Conservation (phyloP, 2,113 vertebrate species). For the Menura novaehollandiae region DNA sequence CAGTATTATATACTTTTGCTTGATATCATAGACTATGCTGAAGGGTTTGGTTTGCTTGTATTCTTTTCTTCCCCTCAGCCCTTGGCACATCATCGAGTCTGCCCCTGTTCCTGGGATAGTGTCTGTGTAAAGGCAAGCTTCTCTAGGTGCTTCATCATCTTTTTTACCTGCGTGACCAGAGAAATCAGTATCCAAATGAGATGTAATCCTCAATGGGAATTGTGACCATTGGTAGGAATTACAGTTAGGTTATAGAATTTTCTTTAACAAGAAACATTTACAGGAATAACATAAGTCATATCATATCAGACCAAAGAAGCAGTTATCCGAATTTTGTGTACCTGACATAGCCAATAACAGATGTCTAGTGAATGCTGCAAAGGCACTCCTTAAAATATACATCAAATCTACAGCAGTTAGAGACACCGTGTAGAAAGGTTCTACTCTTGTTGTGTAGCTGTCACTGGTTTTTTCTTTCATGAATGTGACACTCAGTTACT, state of each 20-base stretch:
- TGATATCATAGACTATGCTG: neutral
- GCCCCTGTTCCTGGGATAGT: neutral
- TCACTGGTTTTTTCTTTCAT: neutral
- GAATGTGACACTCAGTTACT: neutral
- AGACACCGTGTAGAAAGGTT: neutral
- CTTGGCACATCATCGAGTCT: neutral
- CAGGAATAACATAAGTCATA: neutral
- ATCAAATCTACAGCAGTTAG: neutral
- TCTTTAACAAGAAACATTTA: neutral
- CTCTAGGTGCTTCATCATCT: neutral
- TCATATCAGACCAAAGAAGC: neutral
- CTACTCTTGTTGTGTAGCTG: neutral
- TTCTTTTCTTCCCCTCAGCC: neutral
- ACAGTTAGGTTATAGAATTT: neutral
- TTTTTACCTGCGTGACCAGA: neutral
- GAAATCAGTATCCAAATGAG: neutral
- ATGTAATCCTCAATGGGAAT: neutral
- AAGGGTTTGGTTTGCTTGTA: neutral
- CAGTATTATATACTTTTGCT: neutral
- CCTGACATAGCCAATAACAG: neutral
- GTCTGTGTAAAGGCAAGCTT: neutral
- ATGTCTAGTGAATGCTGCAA: neutral
- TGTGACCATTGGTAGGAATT: neutral
- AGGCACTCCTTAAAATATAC: neutral
- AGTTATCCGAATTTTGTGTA: neutral